Evolutionary conservation across 2,113 vertebrate species (phyloP), one percentile per base, ranked within the genome.

Genomic region (Sturnira hondurensis): DNA sequence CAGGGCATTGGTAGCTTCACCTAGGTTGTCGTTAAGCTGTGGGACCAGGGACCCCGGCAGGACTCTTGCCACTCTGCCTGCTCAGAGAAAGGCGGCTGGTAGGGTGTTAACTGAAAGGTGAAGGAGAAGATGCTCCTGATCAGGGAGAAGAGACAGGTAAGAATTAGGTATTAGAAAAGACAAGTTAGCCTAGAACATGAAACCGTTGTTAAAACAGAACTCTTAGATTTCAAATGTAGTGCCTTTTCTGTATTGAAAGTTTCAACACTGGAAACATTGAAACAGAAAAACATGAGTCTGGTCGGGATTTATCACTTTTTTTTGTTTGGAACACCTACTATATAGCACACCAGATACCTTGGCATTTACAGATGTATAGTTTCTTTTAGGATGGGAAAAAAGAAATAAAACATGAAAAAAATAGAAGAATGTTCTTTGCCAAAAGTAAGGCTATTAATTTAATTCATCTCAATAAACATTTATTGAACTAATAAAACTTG

Each of bases 361-460:
- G 56, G n/a, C 56, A 3, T 73, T 88, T 58, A 58, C 54, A 77
- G 65, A 85, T 65, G 36, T 86, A 22, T 26, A 70, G 19, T 68
- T 63, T 94, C 38, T 86, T 92, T 70, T 47, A 78, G 80, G 36
- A 33, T 47, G 28, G 7, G 10, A 33, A 47, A 38, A 70, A 76
- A 68, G 33, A 26, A 85, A 45, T 43, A 76, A 85, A 77, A 67
- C 26, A n/a, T 13, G 5, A 73, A 86, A 36, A 89, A 65, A 93
- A 3, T 31, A 50, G 78, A 77, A 74, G 47, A 12, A 61, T 82
- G 50, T 89, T 78, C 52, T 82, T 11, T 84, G 85, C 67, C 86
- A 80, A n/a, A 28, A n/a, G 58, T 83, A 83, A 88, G 77, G 36
- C 65, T 92, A 56, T 92, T 96, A 80, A 94, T 94, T 96, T 84